Percentiles rank a stretch among this genome's conserved stretches.
phyloP scores from a whole-genome alignment of 2,797 vertebrate genomes.

The Galagoides demidoff region DNA sequence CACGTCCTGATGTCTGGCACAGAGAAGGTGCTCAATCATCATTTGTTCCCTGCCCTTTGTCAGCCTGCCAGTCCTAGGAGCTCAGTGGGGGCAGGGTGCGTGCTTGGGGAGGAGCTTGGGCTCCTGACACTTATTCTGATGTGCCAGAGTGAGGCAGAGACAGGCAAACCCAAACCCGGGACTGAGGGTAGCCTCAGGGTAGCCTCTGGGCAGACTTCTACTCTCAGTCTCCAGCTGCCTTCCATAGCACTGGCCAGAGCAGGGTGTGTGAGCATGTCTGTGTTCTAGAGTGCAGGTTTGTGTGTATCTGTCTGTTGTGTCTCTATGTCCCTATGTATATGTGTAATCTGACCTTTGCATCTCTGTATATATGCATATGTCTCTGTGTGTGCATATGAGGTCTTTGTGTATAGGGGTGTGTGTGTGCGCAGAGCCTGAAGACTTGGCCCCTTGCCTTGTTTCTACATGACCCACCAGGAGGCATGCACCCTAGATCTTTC shows the following conservation, averaged over 20 bases:
- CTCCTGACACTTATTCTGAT: neutral
- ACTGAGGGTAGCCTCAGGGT: neutral
- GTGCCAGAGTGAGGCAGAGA: accelerated
- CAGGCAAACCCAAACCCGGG: accelerated
- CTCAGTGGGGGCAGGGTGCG: neutral
- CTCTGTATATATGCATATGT: neutral
- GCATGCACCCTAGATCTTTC: neutral
- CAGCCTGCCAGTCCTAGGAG: neutral
- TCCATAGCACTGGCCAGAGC: neutral
- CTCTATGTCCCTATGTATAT: neutral
- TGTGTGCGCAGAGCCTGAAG: neutral
- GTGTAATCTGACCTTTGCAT: neutral
- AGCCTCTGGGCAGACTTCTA: neutral
- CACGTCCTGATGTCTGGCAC: neutral
- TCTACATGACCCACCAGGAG: neutral
- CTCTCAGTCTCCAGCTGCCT: neutral
- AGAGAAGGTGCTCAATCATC: neutral
- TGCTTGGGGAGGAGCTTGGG: accelerated
- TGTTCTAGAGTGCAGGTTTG: accelerated
- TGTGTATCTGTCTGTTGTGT: neutral
- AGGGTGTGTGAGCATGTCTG: accelerated
- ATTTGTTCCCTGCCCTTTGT: neutral
- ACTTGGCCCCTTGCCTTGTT: neutral
- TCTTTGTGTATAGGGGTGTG: neutral
- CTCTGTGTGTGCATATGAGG: neutral